Evolutionary conservation across 2,888 invertebrate genomes (phyloP), one percentile per base, ranked within the genome.

Genomic region (Troides oblongomaculatus): DNA sequence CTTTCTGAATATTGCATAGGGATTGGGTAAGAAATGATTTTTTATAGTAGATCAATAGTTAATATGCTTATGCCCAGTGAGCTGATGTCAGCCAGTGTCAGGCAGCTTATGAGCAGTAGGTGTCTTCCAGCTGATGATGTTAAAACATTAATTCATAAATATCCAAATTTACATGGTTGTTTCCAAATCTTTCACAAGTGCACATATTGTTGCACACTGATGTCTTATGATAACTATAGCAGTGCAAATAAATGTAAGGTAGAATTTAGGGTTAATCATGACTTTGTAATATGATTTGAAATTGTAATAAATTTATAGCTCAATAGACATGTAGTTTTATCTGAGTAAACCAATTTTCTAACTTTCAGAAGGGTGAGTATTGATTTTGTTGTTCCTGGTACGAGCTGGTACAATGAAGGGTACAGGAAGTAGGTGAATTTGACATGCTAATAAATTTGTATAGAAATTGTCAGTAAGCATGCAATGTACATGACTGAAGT

Each of bases 271-370:
- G 57, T 65, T n/a, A 63, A 62, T 67, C 69, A 62, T 14, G 6
- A 61, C 60, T 68, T 68, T 68, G 73, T 75, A 75, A 74, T 75
- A 74, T 73, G 69, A 59, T 70, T 72, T 73, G 63, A 70, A 46
- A 76, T 77, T 79, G 53, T 79, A 75, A 81, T 78, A 79, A 79
- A 80, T 71, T 62, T 43, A 43, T 46, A 53, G 25, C 59, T 46
- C 46, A 46, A 14, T 0, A 46, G 14, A 46, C 46, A 14, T 46
- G 46, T 14, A 46, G 61, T 39, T 57, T 39, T 63, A 46, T 5
- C 5, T 58, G 8, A 3, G 56, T 56, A 21, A 53, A 12, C 56
- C 17, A 30, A n/a, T 68, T 67, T 46, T 46, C 46, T 14, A 46
- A 14, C 14, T 46, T 66, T 58, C 43, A 62, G 69, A 50, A 70